These are phyloP conservation scores for Theretra japonica DNA, from an alignment of 2,888 invertebrate species.

Conservation along the genomic window DNA sequence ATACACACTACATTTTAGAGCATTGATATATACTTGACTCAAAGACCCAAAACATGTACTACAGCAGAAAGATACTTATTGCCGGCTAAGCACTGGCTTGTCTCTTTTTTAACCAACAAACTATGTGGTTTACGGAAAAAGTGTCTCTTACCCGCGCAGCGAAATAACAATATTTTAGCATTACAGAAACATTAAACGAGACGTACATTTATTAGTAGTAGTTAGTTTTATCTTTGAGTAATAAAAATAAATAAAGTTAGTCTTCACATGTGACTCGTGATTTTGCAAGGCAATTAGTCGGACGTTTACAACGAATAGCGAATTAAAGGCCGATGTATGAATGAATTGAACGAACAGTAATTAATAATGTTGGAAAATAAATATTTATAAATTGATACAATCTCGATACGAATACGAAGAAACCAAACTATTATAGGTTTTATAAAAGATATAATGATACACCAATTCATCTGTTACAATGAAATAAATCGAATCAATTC, in stretches of 20 bases:
- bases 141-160: no score
- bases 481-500: conserved; percentile 6
- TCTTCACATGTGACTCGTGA: background rate
- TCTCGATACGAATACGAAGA: background rate
- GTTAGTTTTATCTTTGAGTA: background rate
- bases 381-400: background rate
- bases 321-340: background rate
- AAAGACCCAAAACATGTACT: no score
- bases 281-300: background rate
- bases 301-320: background rate
- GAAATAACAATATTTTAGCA: no score
- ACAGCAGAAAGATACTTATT: no score
- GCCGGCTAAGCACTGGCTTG: no score
- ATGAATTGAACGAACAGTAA: background rate
- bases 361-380: background rate
- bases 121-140: no score
- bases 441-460: background rate
- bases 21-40: no score
- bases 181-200: no score
- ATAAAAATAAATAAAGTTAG: background rate
- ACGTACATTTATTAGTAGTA: no score
- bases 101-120: no score
- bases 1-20: no score
- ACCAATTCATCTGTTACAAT: background rate
- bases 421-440: background rate